Percentiles rank a stretch among this genome's conserved stretches.
Evolutionary conservation across 2,888 invertebrate species (phyloP).

Genomic region (Capitulum mitella): DNA sequence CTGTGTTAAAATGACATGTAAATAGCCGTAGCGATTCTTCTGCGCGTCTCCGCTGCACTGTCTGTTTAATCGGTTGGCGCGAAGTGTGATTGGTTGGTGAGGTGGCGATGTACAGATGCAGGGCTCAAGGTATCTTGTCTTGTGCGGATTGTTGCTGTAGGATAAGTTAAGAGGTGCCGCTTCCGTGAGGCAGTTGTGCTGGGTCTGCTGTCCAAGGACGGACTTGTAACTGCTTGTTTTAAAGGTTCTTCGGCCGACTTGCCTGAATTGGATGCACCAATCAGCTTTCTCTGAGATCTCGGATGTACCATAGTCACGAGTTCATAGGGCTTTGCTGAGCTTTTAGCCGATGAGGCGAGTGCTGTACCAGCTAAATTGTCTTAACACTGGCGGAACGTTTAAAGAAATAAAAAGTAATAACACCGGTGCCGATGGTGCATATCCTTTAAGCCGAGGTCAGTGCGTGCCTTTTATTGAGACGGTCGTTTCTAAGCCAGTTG

Average conservation of each 20-base stretch:
- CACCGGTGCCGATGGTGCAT: no score
- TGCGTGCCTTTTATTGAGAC: no score
- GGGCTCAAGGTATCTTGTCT: no score
- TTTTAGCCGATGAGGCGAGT: neutral
- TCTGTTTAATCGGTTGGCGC: no score
- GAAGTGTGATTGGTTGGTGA: no score
- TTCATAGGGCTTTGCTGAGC: neutral
- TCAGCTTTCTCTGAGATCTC: constrained; percentile 14
- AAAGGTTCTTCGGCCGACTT: neutral
- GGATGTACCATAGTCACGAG: neutral
- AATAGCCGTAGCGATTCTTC: no score
- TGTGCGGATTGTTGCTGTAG: no score
- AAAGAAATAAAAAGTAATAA: neutral
- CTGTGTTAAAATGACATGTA: no score
- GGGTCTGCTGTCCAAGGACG: neutral
- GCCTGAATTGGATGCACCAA: neutral
- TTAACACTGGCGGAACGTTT: neutral
- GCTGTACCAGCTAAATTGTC: neutral
- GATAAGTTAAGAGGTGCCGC: neutral
- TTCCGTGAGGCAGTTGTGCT: neutral
- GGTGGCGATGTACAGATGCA: no score
- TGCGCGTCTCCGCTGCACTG: no score
- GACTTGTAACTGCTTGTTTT: neutral
- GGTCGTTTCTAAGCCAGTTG: no score
- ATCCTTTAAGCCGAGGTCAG: no score